Percentiles rank a stretch among this genome's conserved stretches.
Conservation (phyloP, 2,797 vertebrate species). For the Tenualosa ilisha region DNA sequence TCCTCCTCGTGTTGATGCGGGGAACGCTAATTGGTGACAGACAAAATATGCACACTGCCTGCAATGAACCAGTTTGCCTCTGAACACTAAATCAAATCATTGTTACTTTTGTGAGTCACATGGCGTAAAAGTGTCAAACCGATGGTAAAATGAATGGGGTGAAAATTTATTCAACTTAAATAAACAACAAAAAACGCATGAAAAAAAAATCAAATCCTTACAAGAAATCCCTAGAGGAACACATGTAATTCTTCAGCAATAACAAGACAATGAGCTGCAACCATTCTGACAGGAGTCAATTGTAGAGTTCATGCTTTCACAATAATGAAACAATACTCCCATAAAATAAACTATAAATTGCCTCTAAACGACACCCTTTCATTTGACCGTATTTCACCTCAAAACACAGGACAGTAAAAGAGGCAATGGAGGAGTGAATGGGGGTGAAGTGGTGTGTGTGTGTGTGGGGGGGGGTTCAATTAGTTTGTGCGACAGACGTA, state of each 20-base stretch:
- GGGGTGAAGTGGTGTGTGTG: not conserved
- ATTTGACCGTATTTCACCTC: constrained; percentile 17
- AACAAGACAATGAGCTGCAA: constrained; percentile 7
- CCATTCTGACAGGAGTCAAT: not conserved
- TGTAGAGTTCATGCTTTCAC: not conserved
- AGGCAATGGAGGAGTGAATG: not conserved
- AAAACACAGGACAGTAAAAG: not conserved
- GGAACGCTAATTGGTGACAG: constrained; percentile 49
- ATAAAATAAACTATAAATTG: not conserved
- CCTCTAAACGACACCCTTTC: not conserved
- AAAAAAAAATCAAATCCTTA: constrained; percentile 33
- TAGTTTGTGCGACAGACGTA: not conserved
- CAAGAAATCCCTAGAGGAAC: constrained; percentile 12
- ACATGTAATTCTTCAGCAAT: constrained; percentile 25
- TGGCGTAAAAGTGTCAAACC: constrained; percentile 31
- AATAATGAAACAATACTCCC: constrained; percentile 11
- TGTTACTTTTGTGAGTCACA: constrained; percentile 44
- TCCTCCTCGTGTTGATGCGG: not conserved
- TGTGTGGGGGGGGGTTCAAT: not conserved
- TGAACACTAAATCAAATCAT: constrained; percentile 40
- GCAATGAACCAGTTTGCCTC: constrained; percentile 2
- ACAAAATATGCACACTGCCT: constrained; percentile 33
- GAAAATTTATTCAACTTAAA: constrained; percentile 36
- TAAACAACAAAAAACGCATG: constrained; percentile 39
- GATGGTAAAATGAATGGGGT: constrained; percentile 36